Conservation (phyloP, 2,888 invertebrate species). For the Chrysina gloriosa region DNA sequence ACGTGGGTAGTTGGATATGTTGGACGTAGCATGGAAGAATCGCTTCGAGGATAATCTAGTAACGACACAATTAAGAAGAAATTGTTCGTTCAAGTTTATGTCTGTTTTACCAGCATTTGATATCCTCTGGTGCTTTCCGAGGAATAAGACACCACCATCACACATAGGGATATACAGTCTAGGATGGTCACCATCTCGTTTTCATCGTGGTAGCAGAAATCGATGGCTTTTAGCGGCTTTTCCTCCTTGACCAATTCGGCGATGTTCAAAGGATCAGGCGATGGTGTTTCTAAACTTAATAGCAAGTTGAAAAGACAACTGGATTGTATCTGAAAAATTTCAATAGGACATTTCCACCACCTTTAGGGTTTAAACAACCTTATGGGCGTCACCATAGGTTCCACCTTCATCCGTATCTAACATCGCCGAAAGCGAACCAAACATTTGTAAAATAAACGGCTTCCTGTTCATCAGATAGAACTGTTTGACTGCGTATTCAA, state of each 20-base stretch:
- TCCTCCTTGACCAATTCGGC: conserved; percentile 92
- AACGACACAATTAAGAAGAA: conserved; percentile 43
- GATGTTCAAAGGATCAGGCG: conserved; percentile 93
- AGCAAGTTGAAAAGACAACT: conserved; percentile 92
- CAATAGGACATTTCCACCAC: conserved; percentile 14
- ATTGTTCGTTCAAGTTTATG: not conserved
- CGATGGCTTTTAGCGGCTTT: conserved; percentile 92
- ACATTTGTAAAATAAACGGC: conserved; percentile 98
- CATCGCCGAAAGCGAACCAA: conserved; percentile 97
- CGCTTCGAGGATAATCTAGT: conserved; percentile 93
- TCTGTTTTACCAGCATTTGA: conserved; percentile 84
- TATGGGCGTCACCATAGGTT: conserved; percentile 90
- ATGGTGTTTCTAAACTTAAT: conserved; percentile 92
- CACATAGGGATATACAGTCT: conserved; percentile 98
- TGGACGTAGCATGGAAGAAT: conserved; percentile 95
- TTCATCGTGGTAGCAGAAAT: conserved; percentile 99
- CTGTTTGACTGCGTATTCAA: conserved; percentile 98
- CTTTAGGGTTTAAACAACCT: conserved; percentile 67
- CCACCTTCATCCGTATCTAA: conserved; percentile 91
- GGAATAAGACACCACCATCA: conserved; percentile 98
- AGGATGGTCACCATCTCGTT: conserved; percentile 96
- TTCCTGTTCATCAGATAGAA: conserved; percentile 98
- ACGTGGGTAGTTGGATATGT: conserved; percentile 90
- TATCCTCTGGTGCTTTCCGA: conserved; percentile 94
- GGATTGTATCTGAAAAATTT: conserved; percentile 81